Evolutionary conservation across 1,140 invertebrate species (phyloP), one percentile per base, ranked within the genome.

Genomic region (Polypedilum pembai): DNA sequence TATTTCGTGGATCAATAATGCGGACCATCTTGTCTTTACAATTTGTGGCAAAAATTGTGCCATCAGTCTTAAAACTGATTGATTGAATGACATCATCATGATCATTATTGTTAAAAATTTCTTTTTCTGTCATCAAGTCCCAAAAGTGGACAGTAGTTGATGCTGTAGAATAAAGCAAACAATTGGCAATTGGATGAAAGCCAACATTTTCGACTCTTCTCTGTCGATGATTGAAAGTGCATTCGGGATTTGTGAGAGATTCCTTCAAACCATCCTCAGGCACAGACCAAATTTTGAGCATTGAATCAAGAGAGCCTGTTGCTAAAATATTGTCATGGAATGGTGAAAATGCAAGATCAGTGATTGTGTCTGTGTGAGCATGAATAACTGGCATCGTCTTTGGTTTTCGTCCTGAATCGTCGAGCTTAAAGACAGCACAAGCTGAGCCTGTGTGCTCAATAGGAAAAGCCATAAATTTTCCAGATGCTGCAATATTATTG

Each of bases 271-370:
- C 92, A 76, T 87, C 86, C 78, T 90, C 89, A 15, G 92, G 92
- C 81, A 94, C 93, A 76, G 92, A 87, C 93, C 93, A 94, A 40
- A 94, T 84, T 85, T 94, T 94, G 83, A 91, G 92, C 83, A 92
- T 86, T 79, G 91, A 93, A 84, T 98, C 95, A 83, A 94, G 92
- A 41, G 94, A 95, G 73, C 93, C 92, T 73, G 94, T 96, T 10
- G 93, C 90, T 75, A 98, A 82, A 21, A 97, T 83, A 24, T 93
- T 92, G 85, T 96, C 94, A 83, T 97, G 93, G 84, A 96, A 96
- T 45, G 94, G 95, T 63, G 93, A 96, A 80, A 98, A 97, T 78
- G 94, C 91, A 87, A 97, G 91, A 83, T 96, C 94, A n/a, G 93
- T 95, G 21, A 96, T 92, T 41, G 94, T 94, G 79, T 96, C 95